phyloP scores from a whole-genome alignment of 2,113 vertebrate genomes.

The Campylorhamphus procurvoides region DNA sequence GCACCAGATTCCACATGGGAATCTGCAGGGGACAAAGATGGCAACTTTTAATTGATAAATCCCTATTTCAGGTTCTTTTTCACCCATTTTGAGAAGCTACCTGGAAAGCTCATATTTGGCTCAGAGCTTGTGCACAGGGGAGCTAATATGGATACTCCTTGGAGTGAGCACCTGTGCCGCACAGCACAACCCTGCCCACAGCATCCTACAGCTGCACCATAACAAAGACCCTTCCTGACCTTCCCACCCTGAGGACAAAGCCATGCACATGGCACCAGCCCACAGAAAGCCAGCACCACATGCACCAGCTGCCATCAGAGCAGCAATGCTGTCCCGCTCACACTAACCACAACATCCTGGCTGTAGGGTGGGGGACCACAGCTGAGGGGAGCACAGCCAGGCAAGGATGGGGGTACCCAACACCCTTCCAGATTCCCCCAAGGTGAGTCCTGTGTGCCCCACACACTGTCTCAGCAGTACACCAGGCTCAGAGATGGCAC shows the following conservation, averaged over 20 bases:
- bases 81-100: neutral
- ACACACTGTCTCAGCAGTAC: neutral
- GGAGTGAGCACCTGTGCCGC: neutral
- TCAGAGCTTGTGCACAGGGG: neutral
- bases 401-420: neutral
- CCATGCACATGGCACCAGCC: neutral
- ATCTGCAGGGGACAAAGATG: neutral
- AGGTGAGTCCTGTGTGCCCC: fast-evolving
- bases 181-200: neutral
- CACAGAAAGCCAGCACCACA: neutral
- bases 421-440: neutral
- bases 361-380: neutral
- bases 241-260: fast-evolving
- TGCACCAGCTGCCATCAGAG: neutral
- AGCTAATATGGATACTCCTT: neutral
- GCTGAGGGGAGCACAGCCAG: neutral
- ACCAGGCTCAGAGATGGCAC: neutral
- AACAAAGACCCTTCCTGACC: neutral
- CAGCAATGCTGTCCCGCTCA: fast-evolving
- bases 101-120: neutral
- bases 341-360: fast-evolving
- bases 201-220: neutral
- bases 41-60: neutral
- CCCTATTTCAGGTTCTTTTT: neutral
- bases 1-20: neutral